Percentiles rank a stretch among this genome's conserved stretches.
Conservation (phyloP, 2,888 invertebrate genomes). For the Marronus borbonicus region DNA sequence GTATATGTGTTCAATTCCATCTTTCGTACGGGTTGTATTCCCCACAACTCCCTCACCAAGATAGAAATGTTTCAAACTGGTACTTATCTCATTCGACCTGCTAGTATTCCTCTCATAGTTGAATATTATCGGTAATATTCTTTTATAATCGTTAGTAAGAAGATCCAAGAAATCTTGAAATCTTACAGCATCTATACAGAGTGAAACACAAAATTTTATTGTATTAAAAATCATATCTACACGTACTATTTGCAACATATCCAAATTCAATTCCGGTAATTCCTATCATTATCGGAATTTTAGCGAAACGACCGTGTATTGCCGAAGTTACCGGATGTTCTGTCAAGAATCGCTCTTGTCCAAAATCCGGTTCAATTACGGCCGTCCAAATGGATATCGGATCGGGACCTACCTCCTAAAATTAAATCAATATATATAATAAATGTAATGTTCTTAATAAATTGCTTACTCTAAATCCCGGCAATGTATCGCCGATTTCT, state of each 20-base stretch:
- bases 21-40: slow-evolving; percentile 61
- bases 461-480: slow-evolving; percentile 69
- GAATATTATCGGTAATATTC: slow-evolving; percentile 78
- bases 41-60: slow-evolving; percentile 69
- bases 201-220: neutral
- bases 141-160: slow-evolving; percentile 72
- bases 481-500: slow-evolving; percentile 71
- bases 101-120: slow-evolving; percentile 74
- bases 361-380: slow-evolving; percentile 77
- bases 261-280: slow-evolving; percentile 79
- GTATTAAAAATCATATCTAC: neutral
- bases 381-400: slow-evolving; percentile 75
- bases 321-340: slow-evolving; percentile 75
- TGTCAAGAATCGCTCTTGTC: slow-evolving; percentile 76
- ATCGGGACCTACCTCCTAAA: slow-evolving; percentile 73
- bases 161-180: slow-evolving; percentile 6
- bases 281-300: slow-evolving; percentile 77
- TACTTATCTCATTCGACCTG: slow-evolving; percentile 72
- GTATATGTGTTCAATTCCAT: slow-evolving; percentile 71
- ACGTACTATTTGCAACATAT: slow-evolving; percentile 75
- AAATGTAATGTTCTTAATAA: neutral
- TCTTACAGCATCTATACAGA: slow-evolving; percentile 4
- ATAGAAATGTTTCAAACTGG: slow-evolving; percentile 72
- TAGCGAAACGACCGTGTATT: slow-evolving; percentile 72
- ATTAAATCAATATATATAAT: neutral